These are phyloP conservation scores for Camponotus vicinus DNA, from an alignment of 1,140 invertebrate species.

Conservation along the genomic window DNA sequence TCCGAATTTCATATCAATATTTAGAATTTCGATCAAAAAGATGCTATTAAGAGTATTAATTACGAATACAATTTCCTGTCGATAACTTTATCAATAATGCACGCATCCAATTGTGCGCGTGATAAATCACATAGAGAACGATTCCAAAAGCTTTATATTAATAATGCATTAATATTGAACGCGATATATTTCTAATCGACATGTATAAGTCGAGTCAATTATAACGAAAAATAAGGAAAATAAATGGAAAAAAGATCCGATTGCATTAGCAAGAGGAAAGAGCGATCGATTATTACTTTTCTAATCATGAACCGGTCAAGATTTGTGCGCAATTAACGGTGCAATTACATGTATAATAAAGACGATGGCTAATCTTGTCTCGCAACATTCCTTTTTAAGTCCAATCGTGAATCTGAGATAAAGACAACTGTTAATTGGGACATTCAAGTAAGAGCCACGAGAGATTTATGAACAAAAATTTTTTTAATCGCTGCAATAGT, in stretches of 20 bases:
- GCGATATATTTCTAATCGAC: neutral
- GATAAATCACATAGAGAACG: neutral
- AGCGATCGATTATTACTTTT: constrained; percentile 67
- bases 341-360: constrained; percentile 61
- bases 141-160: neutral
- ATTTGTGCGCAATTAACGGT: constrained; percentile 51
- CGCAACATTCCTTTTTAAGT: constrained; percentile 2
- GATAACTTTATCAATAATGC: constrained; percentile 24
- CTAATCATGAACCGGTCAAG: constrained; percentile 63
- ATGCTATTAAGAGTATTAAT: neutral
- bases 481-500: neutral
- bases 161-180: neutral
- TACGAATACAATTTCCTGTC: neutral
- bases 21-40: neutral
- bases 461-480: constrained; percentile 15
- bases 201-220: neutral
- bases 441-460: neutral
- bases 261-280: constrained; percentile 51
- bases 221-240: neutral
- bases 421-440: constrained; percentile 17
- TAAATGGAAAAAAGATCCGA: neutral
- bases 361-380: constrained; percentile 41
- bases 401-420: neutral
- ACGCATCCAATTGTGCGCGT: neutral
- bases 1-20: neutral